Conservation (phyloP, 2,797 vertebrate genomes). For the Capromys pilorides region DNA sequence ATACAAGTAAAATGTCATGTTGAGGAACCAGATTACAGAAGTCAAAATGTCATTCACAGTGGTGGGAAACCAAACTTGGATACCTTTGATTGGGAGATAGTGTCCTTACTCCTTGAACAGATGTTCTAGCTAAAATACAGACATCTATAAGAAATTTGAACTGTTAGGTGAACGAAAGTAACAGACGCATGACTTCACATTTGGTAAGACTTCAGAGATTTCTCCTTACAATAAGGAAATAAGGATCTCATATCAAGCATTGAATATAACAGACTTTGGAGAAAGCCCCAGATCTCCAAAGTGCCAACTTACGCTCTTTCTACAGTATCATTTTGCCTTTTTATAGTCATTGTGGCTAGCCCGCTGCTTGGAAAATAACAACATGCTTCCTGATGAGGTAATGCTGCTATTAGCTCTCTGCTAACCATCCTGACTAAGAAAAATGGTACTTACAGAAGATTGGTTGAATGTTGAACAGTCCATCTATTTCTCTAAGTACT, state of each 20-base stretch:
- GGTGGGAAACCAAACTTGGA: background rate
- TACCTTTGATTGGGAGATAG: background rate
- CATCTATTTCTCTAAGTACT: constrained; percentile 73
- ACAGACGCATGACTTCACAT: background rate
- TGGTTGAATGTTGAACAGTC: constrained; percentile 66
- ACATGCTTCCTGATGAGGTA: background rate
- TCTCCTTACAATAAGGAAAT: background rate
- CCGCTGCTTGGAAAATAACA: constrained; percentile 41
- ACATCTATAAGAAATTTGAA: background rate
- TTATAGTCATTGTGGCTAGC: background rate
- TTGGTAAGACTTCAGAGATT: background rate
- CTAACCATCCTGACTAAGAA: constrained; percentile 61
- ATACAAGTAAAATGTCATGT: constrained; percentile 12
- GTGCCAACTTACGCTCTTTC: background rate
- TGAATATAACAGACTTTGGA: background rate
- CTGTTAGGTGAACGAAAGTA: background rate
- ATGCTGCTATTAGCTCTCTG: constrained; percentile 4
- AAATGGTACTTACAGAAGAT: constrained; percentile 74
- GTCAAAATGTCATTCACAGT: constrained; percentile 10
- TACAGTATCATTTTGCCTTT: constrained; percentile 13
- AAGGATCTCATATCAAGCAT: background rate
- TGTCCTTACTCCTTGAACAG: background rate
- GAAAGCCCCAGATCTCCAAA: background rate
- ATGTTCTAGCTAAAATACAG: background rate
- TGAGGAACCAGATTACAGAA: background rate